Percentiles rank a stretch among this genome's conserved stretches.
Conservation (phyloP, 2,888 invertebrate species). For the Ormyrus rosae region DNA sequence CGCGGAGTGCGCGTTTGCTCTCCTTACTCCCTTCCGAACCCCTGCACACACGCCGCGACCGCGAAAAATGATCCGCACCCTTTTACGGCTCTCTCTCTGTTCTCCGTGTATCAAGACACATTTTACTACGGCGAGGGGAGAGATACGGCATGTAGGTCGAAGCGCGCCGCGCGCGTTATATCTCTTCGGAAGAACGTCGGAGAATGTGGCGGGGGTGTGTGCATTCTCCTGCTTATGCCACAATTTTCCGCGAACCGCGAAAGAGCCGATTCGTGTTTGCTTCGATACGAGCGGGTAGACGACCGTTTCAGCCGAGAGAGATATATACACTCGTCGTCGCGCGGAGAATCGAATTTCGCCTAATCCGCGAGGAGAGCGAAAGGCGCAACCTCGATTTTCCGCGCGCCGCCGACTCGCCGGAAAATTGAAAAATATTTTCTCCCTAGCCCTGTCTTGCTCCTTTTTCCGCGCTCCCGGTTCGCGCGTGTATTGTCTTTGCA, state of each 20-base stretch:
- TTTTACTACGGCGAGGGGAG: background rate
- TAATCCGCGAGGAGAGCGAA: conserved; percentile 18
- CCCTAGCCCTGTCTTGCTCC: too few species aligned
- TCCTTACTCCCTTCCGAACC: background rate
- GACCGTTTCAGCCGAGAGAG: background rate
- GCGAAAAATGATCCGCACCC: conserved; percentile 44
- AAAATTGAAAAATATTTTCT: conserved; percentile 38
- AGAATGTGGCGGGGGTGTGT: background rate
- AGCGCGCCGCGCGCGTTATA: background rate
- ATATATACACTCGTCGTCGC: background rate
- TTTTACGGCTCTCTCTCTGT: background rate
- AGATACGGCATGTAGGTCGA: conserved; percentile 43
- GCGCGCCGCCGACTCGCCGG: background rate
- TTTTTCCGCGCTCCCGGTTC: too few species aligned
- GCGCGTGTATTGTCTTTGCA: background rate
- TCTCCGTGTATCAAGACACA: conserved; percentile 39
- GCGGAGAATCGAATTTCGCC: conserved; percentile 29
- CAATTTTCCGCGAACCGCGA: conserved; percentile 24
- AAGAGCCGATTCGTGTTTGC: conserved; percentile 8
- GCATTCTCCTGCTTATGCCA: conserved; percentile 9
- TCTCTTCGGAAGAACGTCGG: too few species aligned
- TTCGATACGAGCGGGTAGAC: conserved; percentile 3
- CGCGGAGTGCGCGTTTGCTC: conserved; percentile 22
- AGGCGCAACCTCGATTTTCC: background rate
- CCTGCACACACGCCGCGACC: background rate